Evolutionary conservation across 2,888 invertebrate species (phyloP).

Genomic region (Plagiodera versicolora): DNA sequence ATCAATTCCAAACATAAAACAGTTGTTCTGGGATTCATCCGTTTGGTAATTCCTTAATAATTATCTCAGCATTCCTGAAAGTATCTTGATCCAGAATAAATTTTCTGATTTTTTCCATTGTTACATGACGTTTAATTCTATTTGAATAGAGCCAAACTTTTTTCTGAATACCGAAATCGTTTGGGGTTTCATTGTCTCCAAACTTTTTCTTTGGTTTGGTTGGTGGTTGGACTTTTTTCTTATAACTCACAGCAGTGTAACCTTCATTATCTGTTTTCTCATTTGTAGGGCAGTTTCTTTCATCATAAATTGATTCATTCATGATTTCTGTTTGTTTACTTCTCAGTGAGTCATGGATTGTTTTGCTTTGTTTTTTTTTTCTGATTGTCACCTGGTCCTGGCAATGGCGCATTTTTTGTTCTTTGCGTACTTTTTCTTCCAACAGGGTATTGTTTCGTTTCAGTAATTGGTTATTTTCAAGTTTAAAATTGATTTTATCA

Average conservation of each 20-base stretch:
- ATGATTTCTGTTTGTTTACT: too few species aligned
- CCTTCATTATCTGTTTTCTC: slow-evolving; percentile 4
- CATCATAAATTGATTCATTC: not conserved
- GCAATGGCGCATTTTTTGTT: not conserved
- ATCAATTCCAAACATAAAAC: not conserved
- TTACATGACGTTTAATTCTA: slow-evolving; percentile 11
- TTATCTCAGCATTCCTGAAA: slow-evolving; percentile 5
- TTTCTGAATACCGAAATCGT: too few species aligned
- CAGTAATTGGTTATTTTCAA: slow-evolving; percentile 4
- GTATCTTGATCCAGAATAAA: slow-evolving; percentile 7
- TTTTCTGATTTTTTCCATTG: slow-evolving; percentile 5
- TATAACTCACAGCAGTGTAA: slow-evolving; percentile 3
- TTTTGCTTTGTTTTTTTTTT: slow-evolving; percentile 10
- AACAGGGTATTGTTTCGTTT: slow-evolving; percentile 3
- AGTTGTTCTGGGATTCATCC: not conserved
- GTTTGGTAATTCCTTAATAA: slow-evolving; percentile 7
- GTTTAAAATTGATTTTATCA: slow-evolving; percentile 1
- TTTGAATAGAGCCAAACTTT: too few species aligned
- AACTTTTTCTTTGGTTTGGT: slow-evolving; percentile 11
- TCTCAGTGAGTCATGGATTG: slow-evolving; percentile 4
- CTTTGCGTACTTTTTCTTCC: not conserved
- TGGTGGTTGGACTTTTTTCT: slow-evolving; percentile 1
- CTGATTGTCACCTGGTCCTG: slow-evolving; percentile 4
- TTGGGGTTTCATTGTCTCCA: too few species aligned
- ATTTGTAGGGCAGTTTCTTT: slow-evolving; percentile 5